A percentile compares a stretch with the other conserved stretches of the same genome.
phyloP scores from a whole-genome alignment of 2,113 vertebrate species.

The Ranitomeya variabilis region DNA sequence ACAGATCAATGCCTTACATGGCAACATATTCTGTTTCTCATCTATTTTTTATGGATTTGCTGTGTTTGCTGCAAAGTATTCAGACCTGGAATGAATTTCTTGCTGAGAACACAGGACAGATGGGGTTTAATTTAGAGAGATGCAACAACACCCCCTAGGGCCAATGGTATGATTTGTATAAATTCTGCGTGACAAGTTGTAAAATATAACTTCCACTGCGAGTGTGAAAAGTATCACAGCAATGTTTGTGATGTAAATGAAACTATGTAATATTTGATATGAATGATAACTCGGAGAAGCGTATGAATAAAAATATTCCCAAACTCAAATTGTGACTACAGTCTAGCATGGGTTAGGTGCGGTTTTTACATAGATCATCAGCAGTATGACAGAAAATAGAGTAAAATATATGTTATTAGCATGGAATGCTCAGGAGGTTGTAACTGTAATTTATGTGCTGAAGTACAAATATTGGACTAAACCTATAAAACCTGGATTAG shows the following conservation, averaged over 20 bases:
- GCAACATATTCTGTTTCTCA: conserved; percentile 62
- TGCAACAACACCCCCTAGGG: conserved; percentile 67
- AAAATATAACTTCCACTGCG: conserved; percentile 69
- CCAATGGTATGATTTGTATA: conserved; percentile 69
- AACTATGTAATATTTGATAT: conserved; percentile 65
- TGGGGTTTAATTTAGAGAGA: conserved; percentile 68
- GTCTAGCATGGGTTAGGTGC: not conserved
- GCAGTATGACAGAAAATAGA: not conserved
- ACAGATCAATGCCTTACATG: conserved; percentile 47
- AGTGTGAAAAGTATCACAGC: conserved; percentile 66
- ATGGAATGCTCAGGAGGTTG: not conserved
- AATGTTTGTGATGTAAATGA: conserved; percentile 70
- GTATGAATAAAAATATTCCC: conserved; percentile 1
- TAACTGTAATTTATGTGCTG: not conserved
- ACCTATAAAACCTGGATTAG: not conserved
- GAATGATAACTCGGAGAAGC: conserved; percentile 63
- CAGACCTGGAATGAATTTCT: conserved; percentile 64
- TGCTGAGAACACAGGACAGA: conserved; percentile 68
- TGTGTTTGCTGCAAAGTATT: conserved; percentile 67
- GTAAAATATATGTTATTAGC: not conserved
- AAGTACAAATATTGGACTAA: not conserved
- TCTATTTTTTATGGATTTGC: conserved; percentile 63
- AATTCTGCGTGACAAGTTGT: conserved; percentile 65
- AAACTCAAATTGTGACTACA: not conserved
- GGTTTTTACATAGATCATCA: not conserved